Evolutionary conservation across 2,888 invertebrate species (phyloP), one percentile per base, ranked within the genome.

Genomic region (Aleiodes testaceus): DNA sequence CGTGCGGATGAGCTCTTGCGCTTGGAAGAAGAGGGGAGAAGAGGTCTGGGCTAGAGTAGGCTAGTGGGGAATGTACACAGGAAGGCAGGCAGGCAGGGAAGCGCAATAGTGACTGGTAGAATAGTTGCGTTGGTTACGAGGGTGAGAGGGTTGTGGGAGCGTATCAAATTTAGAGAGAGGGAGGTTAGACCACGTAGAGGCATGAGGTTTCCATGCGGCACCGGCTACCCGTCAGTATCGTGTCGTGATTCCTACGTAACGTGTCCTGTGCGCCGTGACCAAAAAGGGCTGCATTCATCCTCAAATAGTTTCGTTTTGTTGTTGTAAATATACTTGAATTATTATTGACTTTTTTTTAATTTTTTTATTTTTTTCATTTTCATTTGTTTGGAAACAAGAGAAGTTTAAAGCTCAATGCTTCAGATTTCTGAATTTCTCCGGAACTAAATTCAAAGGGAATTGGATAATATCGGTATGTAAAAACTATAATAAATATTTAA

Each of bases 131-230:
- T 12, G 63, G 16, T 16, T 18, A 52, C 16, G 45, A 67, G 53
- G 67, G 70, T 64, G 70, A 64, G 68, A 70, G 74, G 67, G 74
- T 59, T 72, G 69, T 30, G 14, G 36, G 66, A 69, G 61, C 26
- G 49, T 50, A 16, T 47, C 5, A n/a, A n/a, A 47, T 9, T 47
- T 75, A 72, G 68, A 69, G 77, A 72, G 73, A 75, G 77, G 78
- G 77, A 77, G 78, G 79, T 67, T 72, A 72, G 75, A 64, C 47
- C 61, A 61, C 70, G 20, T 64, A 74, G 73, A 80, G 80, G 83
- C 84, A 85, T 85, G 85, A 86, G 83, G 85, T 85, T 83, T 81
- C 80, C 80, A 81, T 83, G 85, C 82, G 79, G 84, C 78, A 77
- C 75, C 79, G 79, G 75, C 75, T 79, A 77, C 79, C 74, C 83